Conservation (phyloP, 2,888 invertebrate genomes). For the Meteorus cinctellus region DNA sequence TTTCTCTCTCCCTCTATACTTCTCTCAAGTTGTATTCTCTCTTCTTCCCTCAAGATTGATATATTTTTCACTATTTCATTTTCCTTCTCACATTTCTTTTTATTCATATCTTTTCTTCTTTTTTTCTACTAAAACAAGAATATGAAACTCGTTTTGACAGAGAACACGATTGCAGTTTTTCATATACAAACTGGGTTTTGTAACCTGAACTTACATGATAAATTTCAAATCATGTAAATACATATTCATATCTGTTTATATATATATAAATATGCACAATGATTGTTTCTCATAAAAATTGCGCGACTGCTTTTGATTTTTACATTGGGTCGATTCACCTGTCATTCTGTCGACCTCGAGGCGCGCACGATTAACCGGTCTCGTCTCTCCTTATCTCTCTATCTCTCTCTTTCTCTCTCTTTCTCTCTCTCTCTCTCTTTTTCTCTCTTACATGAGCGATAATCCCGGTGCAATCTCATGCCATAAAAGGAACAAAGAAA, state of each 20-base stretch:
- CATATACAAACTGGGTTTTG: neutral
- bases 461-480: conserved; percentile 57
- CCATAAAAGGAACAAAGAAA: conserved; percentile 61
- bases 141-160: conserved; percentile 9
- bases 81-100: neutral
- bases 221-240: conserved; percentile 13
- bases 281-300: conserved; percentile 14
- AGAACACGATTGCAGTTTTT: neutral
- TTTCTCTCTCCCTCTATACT: neutral
- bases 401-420: neutral
- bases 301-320: conserved; percentile 15
- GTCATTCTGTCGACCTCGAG: conserved; percentile 38
- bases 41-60: neutral
- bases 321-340: conserved; percentile 34
- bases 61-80: conserved; percentile 8
- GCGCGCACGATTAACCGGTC: conserved; percentile 47
- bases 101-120: neutral
- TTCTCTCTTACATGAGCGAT: conserved; percentile 44
- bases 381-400: conserved; percentile 18
- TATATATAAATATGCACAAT: neutral
- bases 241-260: neutral
- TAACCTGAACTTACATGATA: conserved; percentile 9
- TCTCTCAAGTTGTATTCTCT: no score
- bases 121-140: neutral
- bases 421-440: conserved; percentile 8